These are phyloP conservation scores for Osmerus mordax DNA, from an alignment of 2,113 vertebrate species.

Conservation along the genomic window DNA sequence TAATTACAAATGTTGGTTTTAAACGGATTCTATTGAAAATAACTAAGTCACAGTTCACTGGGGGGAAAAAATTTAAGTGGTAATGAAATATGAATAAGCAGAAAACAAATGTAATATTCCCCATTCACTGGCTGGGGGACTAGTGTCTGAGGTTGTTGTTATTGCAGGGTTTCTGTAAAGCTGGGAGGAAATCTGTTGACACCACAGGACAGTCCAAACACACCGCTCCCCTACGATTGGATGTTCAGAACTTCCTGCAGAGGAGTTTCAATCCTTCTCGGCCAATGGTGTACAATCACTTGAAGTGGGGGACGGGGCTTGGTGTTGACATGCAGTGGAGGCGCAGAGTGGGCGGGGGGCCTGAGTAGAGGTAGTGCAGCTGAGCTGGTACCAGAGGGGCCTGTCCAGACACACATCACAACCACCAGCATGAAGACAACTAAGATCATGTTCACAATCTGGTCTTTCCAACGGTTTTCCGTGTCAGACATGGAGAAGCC, in stretches of 20 bases:
- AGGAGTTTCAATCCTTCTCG: slow-evolving; percentile 36
- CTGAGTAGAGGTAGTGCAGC: slow-evolving; percentile 54
- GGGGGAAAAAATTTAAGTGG: slow-evolving; percentile 1
- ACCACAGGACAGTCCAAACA: slow-evolving; percentile 18
- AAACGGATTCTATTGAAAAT: slow-evolving; percentile 25
- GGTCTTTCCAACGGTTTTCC: slow-evolving; percentile 35
- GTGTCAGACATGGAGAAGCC: slow-evolving; percentile 7
- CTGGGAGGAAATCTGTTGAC: slow-evolving; percentile 2
- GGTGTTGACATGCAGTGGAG: not conserved
- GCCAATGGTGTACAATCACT: slow-evolving; percentile 60
- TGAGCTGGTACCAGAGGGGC: slow-evolving; percentile 35
- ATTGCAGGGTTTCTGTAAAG: slow-evolving; percentile 46
- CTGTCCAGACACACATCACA: slow-evolving; percentile 34
- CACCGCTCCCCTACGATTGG: slow-evolving; percentile 12
- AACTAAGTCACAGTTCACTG: slow-evolving; percentile 2
- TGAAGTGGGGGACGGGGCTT: slow-evolving; percentile 50
- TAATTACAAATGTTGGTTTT: slow-evolving; percentile 9
- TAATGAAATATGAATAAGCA: slow-evolving; percentile 9
- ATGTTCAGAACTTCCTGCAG: slow-evolving; percentile 33
- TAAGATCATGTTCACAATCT: slow-evolving; percentile 17
- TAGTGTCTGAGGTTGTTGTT: slow-evolving; percentile 37
- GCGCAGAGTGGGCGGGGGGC: slow-evolving; percentile 26
- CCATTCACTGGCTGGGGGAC: slow-evolving; percentile 8
- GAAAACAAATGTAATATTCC: not conserved
- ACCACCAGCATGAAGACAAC: slow-evolving; percentile 16